A percentile compares a stretch with the other conserved stretches of the same genome.
Conservation (phyloP, 1,140 invertebrate species). For the Lordiphosa stackelbergi region DNA sequence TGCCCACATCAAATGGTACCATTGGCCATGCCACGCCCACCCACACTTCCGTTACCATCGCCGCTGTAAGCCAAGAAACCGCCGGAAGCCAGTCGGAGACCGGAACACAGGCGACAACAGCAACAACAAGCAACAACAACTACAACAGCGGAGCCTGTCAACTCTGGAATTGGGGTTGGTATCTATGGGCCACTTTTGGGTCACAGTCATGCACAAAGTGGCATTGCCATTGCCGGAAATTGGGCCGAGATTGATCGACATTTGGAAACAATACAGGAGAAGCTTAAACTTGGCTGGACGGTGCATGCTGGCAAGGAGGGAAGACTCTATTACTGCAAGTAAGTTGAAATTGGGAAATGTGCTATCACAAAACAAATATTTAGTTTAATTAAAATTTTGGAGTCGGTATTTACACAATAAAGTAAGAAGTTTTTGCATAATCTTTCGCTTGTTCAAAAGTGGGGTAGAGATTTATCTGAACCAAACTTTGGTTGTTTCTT, state of each 20-base stretch:
- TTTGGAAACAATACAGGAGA: constrained; percentile 79
- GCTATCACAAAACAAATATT: too few species aligned
- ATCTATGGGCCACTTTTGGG: constrained; percentile 58
- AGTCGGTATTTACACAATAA: too few species aligned
- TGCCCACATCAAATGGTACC: constrained; percentile 59
- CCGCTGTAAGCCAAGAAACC: constrained; percentile 24
- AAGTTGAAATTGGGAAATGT: constrained; percentile 76
- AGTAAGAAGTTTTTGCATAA: too few species aligned
- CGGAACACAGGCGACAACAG: constrained; percentile 40
- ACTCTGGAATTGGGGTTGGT: constrained; percentile 20
- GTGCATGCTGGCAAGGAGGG: constrained; percentile 85
- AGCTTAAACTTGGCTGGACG: constrained; percentile 83
- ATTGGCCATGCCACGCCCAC: constrained; percentile 30
- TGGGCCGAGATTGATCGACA: constrained; percentile 74
- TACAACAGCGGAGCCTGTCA: constrained; percentile 20
- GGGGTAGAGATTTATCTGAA: too few species aligned
- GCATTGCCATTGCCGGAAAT: constrained; percentile 53
- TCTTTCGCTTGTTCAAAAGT: too few species aligned
- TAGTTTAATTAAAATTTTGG: too few species aligned
- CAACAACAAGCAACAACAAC: constrained; percentile 9
- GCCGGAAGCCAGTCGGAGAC: constrained; percentile 58
- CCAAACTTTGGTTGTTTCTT: too few species aligned
- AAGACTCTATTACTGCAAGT: constrained; percentile 89
- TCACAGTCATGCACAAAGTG: constrained; percentile 30
- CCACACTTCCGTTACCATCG: constrained; percentile 4